Evolutionary conservation across 2,797 vertebrate species (phyloP).

Genomic region (Chaenodraco wilsoni): DNA sequence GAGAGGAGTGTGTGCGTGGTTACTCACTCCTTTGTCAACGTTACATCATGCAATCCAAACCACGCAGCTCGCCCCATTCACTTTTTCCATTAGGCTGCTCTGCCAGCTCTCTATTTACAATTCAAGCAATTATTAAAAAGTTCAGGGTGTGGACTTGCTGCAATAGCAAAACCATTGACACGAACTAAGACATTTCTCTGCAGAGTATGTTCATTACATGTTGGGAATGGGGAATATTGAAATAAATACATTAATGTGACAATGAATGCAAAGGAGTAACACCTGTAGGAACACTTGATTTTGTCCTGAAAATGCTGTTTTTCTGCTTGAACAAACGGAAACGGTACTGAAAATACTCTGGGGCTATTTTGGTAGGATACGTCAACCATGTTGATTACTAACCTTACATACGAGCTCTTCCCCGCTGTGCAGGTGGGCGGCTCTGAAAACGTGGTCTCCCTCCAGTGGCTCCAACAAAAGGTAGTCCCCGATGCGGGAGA

Average conservation of each 20-base stretch:
- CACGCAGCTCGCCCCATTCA: constrained; percentile 77
- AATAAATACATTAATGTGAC: background rate
- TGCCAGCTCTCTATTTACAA: constrained; percentile 76
- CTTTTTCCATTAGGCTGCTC: constrained; percentile 81
- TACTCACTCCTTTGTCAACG: constrained; percentile 82
- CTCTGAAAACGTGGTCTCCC: constrained; percentile 98
- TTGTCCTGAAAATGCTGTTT: background rate
- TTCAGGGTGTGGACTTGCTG: constrained; percentile 23
- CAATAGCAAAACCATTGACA: constrained; percentile 12
- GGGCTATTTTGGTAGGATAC: background rate
- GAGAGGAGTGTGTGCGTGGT: constrained; percentile 59
- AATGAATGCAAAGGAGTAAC: background rate
- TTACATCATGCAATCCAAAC: constrained; percentile 83
- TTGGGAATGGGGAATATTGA: no score
- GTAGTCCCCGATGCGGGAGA: constrained; percentile 99
- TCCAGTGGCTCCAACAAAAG: constrained; percentile 98
- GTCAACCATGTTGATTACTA: constrained; percentile 43
- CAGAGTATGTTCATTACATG: background rate
- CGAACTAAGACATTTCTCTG: background rate
- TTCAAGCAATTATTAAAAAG: constrained; percentile 66
- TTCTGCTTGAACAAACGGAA: background rate
- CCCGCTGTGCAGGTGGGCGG: constrained; percentile 97
- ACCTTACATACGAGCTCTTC: constrained; percentile 99
- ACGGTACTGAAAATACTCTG: background rate
- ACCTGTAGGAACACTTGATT: background rate